Conservation (phyloP, 2,888 invertebrate genomes). For the Tenthredo livida region DNA sequence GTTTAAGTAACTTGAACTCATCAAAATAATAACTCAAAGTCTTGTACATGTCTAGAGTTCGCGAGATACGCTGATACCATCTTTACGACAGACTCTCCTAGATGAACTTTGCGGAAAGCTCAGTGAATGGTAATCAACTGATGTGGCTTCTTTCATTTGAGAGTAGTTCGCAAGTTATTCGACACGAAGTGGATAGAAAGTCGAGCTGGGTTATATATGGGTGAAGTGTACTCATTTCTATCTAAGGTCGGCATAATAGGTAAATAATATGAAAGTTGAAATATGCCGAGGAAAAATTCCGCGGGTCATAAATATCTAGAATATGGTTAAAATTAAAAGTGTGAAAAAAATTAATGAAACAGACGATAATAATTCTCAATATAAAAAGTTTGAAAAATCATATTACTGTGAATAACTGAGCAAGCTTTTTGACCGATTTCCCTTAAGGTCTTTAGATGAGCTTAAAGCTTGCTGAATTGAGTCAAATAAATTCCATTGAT, state of each 20-base stretch:
- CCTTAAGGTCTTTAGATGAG: background rate
- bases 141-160: background rate
- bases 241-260: background rate
- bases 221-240: background rate
- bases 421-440: no score
- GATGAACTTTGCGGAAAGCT: background rate
- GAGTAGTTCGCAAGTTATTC: background rate
- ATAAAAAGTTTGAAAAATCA: no score
- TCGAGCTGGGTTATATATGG: background rate
- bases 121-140: background rate
- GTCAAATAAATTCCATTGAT: background rate
- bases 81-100: background rate
- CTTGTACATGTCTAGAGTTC: background rate
- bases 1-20: background rate
- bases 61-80: background rate
- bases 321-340: background rate
- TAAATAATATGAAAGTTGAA: background rate
- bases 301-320: background rate
- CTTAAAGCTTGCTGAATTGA: background rate
- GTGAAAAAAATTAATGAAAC: background rate
- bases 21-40: background rate
- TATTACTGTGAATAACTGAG: no score
- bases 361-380: no score
- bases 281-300: background rate
- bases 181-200: background rate